Base-by-base conservation (phyloP, 23 tunicate genomes). In the Ciona savignyi region DNA sequence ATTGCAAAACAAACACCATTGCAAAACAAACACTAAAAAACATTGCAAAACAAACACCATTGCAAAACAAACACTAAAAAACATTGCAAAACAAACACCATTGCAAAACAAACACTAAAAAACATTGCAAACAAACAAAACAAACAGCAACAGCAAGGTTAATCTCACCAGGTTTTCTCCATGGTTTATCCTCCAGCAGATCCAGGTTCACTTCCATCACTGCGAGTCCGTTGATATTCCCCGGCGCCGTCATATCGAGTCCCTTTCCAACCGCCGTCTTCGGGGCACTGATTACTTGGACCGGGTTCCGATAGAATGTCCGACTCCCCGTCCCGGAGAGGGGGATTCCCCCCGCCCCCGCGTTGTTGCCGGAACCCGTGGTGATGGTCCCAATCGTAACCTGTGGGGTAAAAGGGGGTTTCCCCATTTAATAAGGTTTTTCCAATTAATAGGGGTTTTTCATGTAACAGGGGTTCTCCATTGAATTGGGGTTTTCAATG, bases 201-300 rank as follows among this genome's bases (percentile, higher is more conserved):
- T 89, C 99, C 65, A 89, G 28, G 65, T 80, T 74, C 23, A 94
- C 79, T 19, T 95, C 92, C 71, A 95, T 35, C 3, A 89, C 99
- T 19, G 99, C 82, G 15, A 67, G 76, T 34, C 99, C 99, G 78
- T 95, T 91, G 32, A 95, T 95, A 66, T 89, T 90, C 6, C 99
- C 99, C 11, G 90, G 91, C 0, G 88, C 85, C 24, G 79, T 63
- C 62, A 95, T 62, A 65, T 95, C 96, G 1, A 95, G 21, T 19
- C 99, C 96, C 51, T 95, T 95, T 20, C 81, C 74, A 2, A 80
- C 89, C 15, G 77, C 79, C 0, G 88, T 75, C 67, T 93, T 88
- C 15, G 78, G 87, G 9, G 96, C 63, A 1, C 87, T 78, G 33
- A 82, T 60, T 1, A 88, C 87, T 33, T 86, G 87, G 22, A 88